A percentile compares a stretch with the other conserved stretches of the same genome.
Conservation (phyloP, 2,113 vertebrate genomes). For the Zosterops pallidus region DNA sequence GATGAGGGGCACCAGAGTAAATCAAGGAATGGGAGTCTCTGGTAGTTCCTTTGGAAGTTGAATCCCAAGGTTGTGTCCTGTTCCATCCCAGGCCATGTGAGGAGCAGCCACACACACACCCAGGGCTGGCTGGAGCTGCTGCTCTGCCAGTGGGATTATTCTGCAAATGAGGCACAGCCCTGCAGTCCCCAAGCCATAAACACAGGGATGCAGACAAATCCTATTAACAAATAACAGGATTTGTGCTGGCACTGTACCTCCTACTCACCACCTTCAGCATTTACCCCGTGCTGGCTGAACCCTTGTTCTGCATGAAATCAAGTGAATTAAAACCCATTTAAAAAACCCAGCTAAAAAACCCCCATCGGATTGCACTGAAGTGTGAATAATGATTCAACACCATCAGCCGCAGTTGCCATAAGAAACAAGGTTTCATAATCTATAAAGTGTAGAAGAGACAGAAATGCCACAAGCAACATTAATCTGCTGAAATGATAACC, state of each 20-base stretch:
- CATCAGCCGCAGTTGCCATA: conserved; percentile 52
- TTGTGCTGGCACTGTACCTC: conserved; percentile 41
- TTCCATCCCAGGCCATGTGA: background rate
- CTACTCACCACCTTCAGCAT: conserved; percentile 52
- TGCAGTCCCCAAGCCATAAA: conserved; percentile 31
- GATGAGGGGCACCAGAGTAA: background rate
- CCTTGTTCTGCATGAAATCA: conserved; percentile 42
- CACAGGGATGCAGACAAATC: conserved; percentile 58
- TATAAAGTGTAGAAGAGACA: background rate
- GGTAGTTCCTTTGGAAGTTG: background rate
- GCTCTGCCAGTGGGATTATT: conserved; percentile 23
- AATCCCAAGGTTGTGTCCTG: background rate
- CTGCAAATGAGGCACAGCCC: background rate
- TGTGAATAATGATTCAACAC: conserved; percentile 53
- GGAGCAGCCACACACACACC: background rate
- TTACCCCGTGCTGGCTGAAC: conserved; percentile 26
- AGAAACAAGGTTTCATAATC: conserved; percentile 57
- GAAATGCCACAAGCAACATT: conserved; percentile 29
- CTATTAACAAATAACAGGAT: conserved; percentile 62
- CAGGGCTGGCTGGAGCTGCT: background rate
- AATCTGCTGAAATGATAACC: conserved; percentile 8
- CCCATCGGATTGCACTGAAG: background rate
- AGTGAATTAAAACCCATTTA: conserved; percentile 55
- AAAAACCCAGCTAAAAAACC: conserved; percentile 34
- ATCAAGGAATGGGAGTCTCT: background rate